Base-by-base conservation (phyloP, 2,797 vertebrate species). In the Arremon aurantiirostris region DNA sequence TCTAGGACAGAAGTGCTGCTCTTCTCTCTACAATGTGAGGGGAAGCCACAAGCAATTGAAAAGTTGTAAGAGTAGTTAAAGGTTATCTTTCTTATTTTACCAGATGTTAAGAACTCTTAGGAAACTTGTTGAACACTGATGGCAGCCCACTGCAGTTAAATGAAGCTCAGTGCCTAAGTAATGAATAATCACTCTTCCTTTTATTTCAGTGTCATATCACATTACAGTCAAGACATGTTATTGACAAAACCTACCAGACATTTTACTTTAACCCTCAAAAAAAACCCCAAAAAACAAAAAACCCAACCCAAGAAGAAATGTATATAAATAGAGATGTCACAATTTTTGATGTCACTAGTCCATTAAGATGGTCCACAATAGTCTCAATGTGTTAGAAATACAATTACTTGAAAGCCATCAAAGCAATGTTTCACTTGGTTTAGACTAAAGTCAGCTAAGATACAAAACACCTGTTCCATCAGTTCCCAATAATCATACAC, bases 171-270 rank as follows among this genome's bases (percentile, higher is more conserved):
- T 82, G 21, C 68, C 86, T 96, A 37, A 34, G n/a, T 50, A 90
- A 94, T 86, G 92, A 94, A 96, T 95, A 87, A 95, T 92, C 75
- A 95, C 96, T 95, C 95, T 96, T 97, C 96, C 96, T 96, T 97
- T 97, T 96, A 96, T 97, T 96, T 97, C 95, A 96, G 82, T 91
- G 94, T 92, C 78, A 53, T 93, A 83, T 89, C 82, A 97, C 95
- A 96, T 95, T 96, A 96, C 97, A 97, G 94, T 95, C 92, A 96
- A 80, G 77, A 96, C 94, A 96, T 88, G 88, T 95, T 92, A 94
- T 63, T 84, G 93, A 96, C 94, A 96, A 93, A 96, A 96, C 94
- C 94, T 96, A 96, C 94, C 96, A 94, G 94, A 94, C 91, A 94
- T 96, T 92, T 83, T 69, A 94, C 50, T 95, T 88, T 35, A 95